Percentiles rank a stretch among this genome's conserved stretches.
These are phyloP conservation scores for Amiota communis DNA, from an alignment of 2,888 invertebrate species.

Conservation along the genomic window DNA sequence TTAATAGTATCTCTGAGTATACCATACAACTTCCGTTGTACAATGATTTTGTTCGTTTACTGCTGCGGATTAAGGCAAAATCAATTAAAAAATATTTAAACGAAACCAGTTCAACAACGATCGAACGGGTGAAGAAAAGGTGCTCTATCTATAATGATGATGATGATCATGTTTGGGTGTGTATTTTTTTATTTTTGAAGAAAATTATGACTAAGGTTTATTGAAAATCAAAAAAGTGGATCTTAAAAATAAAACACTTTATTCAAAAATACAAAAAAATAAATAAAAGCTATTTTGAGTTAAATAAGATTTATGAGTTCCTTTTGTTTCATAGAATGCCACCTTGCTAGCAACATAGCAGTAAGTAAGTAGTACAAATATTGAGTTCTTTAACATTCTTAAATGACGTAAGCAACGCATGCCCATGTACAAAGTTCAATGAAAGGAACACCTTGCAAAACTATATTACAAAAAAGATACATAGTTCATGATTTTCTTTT, in stretches of 20 bases:
- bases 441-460: slow-evolving; percentile 22
- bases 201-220: slow-evolving; percentile 57
- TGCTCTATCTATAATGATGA: background rate
- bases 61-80: slow-evolving; percentile 36
- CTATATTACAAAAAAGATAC: slow-evolving; percentile 4
- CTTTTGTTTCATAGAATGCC: slow-evolving; percentile 22
- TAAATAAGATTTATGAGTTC: slow-evolving; percentile 48
- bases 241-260: background rate
- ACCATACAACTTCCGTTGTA: slow-evolving; percentile 21
- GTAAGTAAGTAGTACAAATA: too few species aligned
- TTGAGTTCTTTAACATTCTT: too few species aligned
- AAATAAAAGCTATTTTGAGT: background rate
- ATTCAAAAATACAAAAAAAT: background rate
- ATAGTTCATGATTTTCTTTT: background rate
- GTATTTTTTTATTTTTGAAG: background rate
- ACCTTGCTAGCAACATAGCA: slow-evolving; percentile 19
- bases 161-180: too few species aligned
- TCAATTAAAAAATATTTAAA: slow-evolving; percentile 52
- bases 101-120: slow-evolving; percentile 23
- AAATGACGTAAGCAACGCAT: slow-evolving; percentile 1
- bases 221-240: too few species aligned
- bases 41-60: background rate
- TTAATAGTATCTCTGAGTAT: background rate
- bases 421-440: background rate
- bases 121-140: slow-evolving; percentile 7